Base-by-base conservation (phyloP, 2,888 invertebrate genomes). In the Incurvaria masculella region DNA sequence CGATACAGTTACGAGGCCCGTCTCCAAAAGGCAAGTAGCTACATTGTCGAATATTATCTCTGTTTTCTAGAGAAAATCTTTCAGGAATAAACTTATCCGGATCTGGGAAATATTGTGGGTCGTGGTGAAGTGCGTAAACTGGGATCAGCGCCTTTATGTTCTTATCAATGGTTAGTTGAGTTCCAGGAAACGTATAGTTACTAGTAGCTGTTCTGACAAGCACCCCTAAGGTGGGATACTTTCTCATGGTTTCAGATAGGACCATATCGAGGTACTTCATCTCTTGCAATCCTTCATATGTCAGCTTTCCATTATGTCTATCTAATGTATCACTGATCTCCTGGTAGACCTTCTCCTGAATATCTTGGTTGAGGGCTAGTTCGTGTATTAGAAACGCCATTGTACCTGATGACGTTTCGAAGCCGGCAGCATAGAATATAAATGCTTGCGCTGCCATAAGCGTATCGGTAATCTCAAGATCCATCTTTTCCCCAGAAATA, bases 391-490 rank as follows among this genome's bases (percentile, higher is more conserved):
- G 66, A 52, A 59, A 66, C 41, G 69, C 51, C 53, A 75, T 60
- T 0, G 71, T 66, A 0, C 70, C 66, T 0, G 78, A 68, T 40
- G 67, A 69, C 1, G 76, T 75, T 52, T 76, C 78, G 52, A 69
- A 78, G 0, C 78, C 78, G 6, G 66, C 79, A 2, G 61, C 59
- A 49, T 71, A 75, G 54, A 79, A 75, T 16, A 73, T 58, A 53
- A 73, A 69, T 2, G 68, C 67, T 54, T 78, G 73, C 0, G 73
- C 68, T 2, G 64, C 62, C 18, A 72, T 66, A 0, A 69, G 41
- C 18, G 56, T 59, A 1, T 69, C 63, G 3, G 64, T 63, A 11
- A 70, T 51, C 49, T 64, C 61, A 18, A 65, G 45, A 14, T 33
- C 33, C 11, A 33, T 14, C 3, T 33, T 8, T 4, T 33, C 27